Conservation (phyloP, 2,113 vertebrate genomes). For the Verasper variegatus region DNA sequence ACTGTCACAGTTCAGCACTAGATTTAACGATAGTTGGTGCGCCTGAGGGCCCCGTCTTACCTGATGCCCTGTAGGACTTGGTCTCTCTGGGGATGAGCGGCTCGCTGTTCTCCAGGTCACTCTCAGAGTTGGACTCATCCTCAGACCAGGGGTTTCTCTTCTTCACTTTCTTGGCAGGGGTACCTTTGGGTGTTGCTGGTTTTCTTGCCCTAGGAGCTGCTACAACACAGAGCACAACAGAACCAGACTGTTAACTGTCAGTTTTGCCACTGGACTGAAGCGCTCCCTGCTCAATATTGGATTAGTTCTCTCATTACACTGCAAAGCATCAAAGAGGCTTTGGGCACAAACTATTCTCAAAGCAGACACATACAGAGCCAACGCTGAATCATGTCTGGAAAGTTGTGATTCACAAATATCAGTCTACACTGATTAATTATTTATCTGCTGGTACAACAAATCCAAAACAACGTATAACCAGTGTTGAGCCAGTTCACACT, state of each 20-base stretch:
- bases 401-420: slow-evolving; percentile 2
- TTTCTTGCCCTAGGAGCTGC: slow-evolving; percentile 89
- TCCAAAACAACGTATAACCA: background rate
- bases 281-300: slow-evolving; percentile 22
- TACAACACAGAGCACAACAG: slow-evolving; percentile 63
- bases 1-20: background rate
- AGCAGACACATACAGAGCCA: background rate
- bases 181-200: slow-evolving; percentile 83
- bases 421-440: background rate
- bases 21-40: no score
- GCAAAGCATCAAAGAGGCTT: background rate
- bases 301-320: slow-evolving; percentile 13
- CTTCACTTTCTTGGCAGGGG: slow-evolving; percentile 89
- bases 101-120: slow-evolving; percentile 90
- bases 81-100: slow-evolving; percentile 94
- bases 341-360: background rate
- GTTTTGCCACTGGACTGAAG: background rate
- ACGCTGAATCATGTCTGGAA: background rate
- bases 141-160: slow-evolving; percentile 99
- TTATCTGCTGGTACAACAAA: background rate
- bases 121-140: slow-evolving; percentile 94
- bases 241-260: background rate
- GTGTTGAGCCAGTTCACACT: no score
- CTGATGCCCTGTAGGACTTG: slow-evolving; percentile 92
- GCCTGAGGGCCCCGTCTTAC: slow-evolving; percentile 71